phyloP scores from a whole-genome alignment of 2,888 invertebrate species.

The Exocentrus adspersus region DNA sequence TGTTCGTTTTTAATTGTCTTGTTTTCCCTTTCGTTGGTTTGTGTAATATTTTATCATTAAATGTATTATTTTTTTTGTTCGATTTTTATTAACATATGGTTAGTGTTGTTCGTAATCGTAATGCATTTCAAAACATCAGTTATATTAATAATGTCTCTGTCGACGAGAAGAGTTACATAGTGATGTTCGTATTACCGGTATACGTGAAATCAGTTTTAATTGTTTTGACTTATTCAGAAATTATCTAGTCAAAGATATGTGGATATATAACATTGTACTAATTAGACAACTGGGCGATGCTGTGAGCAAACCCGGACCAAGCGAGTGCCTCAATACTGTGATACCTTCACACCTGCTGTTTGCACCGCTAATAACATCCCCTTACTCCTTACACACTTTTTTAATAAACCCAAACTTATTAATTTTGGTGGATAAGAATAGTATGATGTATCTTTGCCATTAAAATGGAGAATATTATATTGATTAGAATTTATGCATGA shows the following conservation, averaged over 20 bases:
- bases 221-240: conserved; percentile 34
- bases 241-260: conserved; percentile 58
- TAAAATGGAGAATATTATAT: conserved; percentile 28
- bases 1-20: conserved; percentile 24
- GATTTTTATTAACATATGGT: conserved; percentile 21
- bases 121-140: conserved; percentile 20
- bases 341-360: conserved; percentile 60
- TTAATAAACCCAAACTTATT: conserved; percentile 34
- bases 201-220: conserved; percentile 30
- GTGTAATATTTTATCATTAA: conserved; percentile 42
- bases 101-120: conserved; percentile 22
- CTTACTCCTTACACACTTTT: conserved; percentile 33
- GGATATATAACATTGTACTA: conserved; percentile 43
- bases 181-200: conserved; percentile 31
- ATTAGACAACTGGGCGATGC: conserved; percentile 48
- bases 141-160: conserved; percentile 8
- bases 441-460: conserved; percentile 42
- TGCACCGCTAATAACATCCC: conserved; percentile 55
- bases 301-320: conserved; percentile 59
- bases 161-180: conserved; percentile 6
- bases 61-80: conserved; percentile 11
- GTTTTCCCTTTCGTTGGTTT: conserved; percentile 36
- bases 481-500: conserved; percentile 41
- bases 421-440: conserved; percentile 49
- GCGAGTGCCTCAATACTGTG: conserved; percentile 65